Conservation (phyloP, 2,888 invertebrate species). For the Agapetus fuscipes region DNA sequence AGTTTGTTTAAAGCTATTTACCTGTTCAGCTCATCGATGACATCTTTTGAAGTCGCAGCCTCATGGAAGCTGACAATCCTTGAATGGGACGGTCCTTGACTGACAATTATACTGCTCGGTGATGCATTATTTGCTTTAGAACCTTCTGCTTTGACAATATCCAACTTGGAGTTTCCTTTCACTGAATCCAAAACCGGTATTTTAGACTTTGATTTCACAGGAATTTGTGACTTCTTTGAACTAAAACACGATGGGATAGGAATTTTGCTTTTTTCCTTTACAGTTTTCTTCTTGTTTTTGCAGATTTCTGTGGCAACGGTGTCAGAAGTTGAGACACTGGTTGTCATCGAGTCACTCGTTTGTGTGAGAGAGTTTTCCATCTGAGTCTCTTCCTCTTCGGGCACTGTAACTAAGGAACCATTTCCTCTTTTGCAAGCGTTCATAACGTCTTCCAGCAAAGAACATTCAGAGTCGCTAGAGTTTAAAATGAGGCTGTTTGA, state of each 20-base stretch:
- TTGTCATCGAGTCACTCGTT: conserved; percentile 56
- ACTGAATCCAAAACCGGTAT: conserved; percentile 27
- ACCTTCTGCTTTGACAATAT: too few species aligned
- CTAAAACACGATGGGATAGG: conserved; percentile 35
- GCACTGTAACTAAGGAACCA: conserved; percentile 46
- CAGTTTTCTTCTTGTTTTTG: conserved; percentile 37
- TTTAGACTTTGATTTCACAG: conserved; percentile 34
- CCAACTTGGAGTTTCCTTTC: background rate
- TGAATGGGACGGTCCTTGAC: conserved; percentile 39
- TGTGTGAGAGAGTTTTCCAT: conserved; percentile 45
- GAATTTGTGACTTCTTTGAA: conserved; percentile 40
- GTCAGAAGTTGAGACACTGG: conserved; percentile 60
- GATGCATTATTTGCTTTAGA: conserved; percentile 12
- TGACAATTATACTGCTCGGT: conserved; percentile 38
- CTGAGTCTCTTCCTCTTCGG: conserved; percentile 52
- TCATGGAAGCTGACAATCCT: conserved; percentile 62
- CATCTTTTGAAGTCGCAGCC: conserved; percentile 64
- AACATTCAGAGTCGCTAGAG: conserved; percentile 32
- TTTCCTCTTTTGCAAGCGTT: conserved; percentile 39
- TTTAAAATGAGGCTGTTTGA: conserved; percentile 2
- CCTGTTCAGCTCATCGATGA: conserved; percentile 64
- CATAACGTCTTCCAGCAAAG: conserved; percentile 39
- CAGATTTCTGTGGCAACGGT: conserved; percentile 56
- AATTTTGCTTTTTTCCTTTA: conserved; percentile 47
- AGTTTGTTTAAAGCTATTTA: conserved; percentile 23